Evolutionary conservation across 2,888 invertebrate genomes (phyloP).

Genomic region (Galerucella calmariensis): DNA sequence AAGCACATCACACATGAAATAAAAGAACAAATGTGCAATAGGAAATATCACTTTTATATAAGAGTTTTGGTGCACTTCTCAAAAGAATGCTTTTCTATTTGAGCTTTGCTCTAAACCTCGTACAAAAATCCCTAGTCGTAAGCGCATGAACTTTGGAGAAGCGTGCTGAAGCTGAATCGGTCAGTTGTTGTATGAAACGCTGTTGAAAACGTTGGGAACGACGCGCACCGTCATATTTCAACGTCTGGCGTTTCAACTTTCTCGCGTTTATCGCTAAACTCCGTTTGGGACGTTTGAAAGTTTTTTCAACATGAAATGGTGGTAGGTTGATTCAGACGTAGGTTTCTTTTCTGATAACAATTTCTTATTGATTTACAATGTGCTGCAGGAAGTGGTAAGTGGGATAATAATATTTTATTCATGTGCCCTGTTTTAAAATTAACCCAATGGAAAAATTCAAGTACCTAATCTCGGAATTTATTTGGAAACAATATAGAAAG

Average conservation of each 20-base stretch:
- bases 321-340: not conserved
- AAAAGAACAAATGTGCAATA: not conserved
- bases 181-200: constrained; percentile 36
- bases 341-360: not conserved
- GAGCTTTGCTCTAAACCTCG: constrained; percentile 29
- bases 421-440: not conserved
- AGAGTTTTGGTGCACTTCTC: constrained; percentile 23
- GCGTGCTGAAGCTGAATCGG: constrained; percentile 35
- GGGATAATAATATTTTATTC: not conserved
- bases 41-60: constrained; percentile 13
- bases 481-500: no score
- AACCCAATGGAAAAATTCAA: not conserved
- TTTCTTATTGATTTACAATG: not conserved
- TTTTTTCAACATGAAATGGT: not conserved
- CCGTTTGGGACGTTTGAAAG: not conserved
- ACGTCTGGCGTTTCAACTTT: constrained; percentile 1
- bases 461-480: no score
- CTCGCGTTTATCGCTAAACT: not conserved
- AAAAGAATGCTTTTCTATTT: constrained; percentile 19
- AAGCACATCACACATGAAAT: not conserved
- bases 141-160: constrained; percentile 36
- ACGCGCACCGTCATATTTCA: constrained; percentile 9
- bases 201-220: constrained; percentile 19
- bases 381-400: not conserved
- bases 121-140: constrained; percentile 36